Evolutionary conservation across 2,888 invertebrate genomes (phyloP).

Genomic region (Harpalus rubripes): DNA sequence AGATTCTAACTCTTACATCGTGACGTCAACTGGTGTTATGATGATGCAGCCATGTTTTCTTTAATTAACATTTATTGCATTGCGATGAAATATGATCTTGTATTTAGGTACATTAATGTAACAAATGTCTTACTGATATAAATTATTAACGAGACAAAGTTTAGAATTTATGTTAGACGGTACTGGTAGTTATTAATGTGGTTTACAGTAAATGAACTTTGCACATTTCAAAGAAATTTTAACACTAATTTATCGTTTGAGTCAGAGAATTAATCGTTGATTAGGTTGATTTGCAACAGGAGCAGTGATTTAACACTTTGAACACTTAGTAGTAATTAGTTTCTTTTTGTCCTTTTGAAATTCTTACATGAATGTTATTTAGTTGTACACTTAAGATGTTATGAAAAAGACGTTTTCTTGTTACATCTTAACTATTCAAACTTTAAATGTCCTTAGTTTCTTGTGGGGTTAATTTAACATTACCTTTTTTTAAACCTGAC

Average conservation of each 20-base stretch:
- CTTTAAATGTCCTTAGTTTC: no score
- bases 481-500: no score
- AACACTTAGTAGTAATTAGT: no score
- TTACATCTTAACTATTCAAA: no score
- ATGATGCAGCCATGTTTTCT: slow-evolving; percentile 29
- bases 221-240: slow-evolving; percentile 35
- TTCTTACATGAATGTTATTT: no score
- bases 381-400: no score
- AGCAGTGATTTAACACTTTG: no score
- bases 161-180: slow-evolving; percentile 50
- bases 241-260: slow-evolving; percentile 27
- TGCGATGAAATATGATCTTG: slow-evolving; percentile 39
- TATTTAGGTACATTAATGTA: slow-evolving; percentile 52
- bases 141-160: slow-evolving; percentile 53
- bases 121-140: slow-evolving; percentile 52
- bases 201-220: slow-evolving; percentile 49
- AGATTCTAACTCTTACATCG: slow-evolving; percentile 1
- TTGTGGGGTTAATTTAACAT: no score
- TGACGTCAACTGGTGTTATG: slow-evolving; percentile 25
- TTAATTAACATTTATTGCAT: slow-evolving; percentile 52
- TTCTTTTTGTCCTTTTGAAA: no score
- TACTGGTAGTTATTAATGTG: slow-evolving; percentile 46
- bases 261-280: slow-evolving; percentile 37
- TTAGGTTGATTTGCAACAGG: slow-evolving; percentile 37
- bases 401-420: no score